Evolutionary conservation across 64 coral and sea anemone genomes (phyloP).

Genomic region (Porites lutea): DNA sequence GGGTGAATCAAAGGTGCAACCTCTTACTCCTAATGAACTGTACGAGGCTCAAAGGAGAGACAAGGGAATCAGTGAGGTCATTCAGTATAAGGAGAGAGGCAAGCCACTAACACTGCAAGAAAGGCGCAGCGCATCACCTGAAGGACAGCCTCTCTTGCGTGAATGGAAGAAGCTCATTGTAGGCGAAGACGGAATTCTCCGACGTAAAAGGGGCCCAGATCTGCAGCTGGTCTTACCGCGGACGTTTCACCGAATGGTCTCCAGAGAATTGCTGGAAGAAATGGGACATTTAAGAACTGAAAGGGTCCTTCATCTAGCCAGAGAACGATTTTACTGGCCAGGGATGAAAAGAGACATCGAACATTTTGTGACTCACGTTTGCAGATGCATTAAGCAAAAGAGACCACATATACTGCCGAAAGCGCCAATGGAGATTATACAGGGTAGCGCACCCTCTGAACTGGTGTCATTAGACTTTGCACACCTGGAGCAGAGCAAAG

Average conservation of each 20-base stretch:
- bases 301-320: background rate
- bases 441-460: background rate
- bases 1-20: background rate
- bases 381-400: too few species aligned
- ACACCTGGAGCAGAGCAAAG: background rate
- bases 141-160: background rate
- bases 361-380: too few species aligned
- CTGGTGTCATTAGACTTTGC: background rate
- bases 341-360: too few species aligned
- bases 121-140: background rate
- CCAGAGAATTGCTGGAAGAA: too few species aligned
- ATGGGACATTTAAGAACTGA: background rate
- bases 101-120: background rate
- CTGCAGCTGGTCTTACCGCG: background rate
- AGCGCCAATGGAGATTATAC: background rate
- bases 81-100: background rate
- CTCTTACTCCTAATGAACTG: slow-evolving; percentile 2
- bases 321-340: too few species aligned
- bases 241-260: background rate
- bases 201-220: background rate
- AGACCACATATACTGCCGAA: too few species aligned
- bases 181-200: background rate
- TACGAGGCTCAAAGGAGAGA: background rate
- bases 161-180: background rate
- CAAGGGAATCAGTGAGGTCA: background rate